Conservation (phyloP, 2,888 invertebrate species). For the Eupithecia dodoneata region DNA sequence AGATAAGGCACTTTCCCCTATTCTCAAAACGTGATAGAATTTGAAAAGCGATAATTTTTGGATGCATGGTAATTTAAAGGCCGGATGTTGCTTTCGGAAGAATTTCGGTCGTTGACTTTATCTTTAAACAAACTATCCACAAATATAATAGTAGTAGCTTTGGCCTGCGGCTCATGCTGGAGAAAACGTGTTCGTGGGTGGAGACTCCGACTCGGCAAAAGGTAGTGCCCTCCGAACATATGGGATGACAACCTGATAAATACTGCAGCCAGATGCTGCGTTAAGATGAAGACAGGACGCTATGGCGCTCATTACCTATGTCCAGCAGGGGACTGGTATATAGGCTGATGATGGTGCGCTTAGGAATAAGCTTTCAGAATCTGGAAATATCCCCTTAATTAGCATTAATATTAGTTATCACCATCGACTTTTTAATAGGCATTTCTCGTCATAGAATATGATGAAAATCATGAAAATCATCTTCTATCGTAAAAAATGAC, state of each 20-base stretch:
- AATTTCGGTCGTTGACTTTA: conserved; percentile 2
- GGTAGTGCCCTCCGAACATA: not conserved
- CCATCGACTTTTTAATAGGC: not conserved
- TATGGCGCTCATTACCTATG: too few species aligned
- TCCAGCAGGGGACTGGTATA: too few species aligned
- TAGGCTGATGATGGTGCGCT: too few species aligned
- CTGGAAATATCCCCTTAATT: too few species aligned
- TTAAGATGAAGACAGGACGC: too few species aligned
- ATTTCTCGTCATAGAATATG: not conserved
- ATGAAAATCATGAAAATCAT: not conserved
- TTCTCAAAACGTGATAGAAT: conserved; percentile 11
- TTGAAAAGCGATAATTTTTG: conserved; percentile 5
- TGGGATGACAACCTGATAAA: not conserved
- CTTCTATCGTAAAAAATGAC: conserved; percentile 46
- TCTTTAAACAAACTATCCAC: not conserved
- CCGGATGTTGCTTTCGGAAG: not conserved
- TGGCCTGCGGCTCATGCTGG: too few species aligned
- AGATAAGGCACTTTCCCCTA: conserved; percentile 8
- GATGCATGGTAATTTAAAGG: conserved; percentile 2
- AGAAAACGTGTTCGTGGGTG: not conserved
- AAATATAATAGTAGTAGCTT: too few species aligned
- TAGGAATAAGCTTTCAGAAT: too few species aligned
- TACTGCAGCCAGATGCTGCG: too few species aligned
- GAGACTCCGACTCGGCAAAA: not conserved
- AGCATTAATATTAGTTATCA: too few species aligned